A percentile compares a stretch with the other conserved stretches of the same genome.
phyloP scores from a whole-genome alignment of 2,113 vertebrate genomes.

The Oceanites oceanicus region DNA sequence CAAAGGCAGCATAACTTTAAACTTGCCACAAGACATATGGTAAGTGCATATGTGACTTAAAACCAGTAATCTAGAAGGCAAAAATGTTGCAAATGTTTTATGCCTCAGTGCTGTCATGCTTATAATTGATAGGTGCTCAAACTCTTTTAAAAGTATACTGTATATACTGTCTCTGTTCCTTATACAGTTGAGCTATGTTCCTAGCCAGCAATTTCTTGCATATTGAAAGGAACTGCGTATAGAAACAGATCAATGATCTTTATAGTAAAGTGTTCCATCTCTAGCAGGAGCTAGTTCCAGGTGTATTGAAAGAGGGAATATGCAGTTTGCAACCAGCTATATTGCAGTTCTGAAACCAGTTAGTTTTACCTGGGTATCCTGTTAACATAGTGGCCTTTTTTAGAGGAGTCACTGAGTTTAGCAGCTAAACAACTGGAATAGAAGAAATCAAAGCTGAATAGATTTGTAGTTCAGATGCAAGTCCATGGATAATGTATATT shows the following conservation, averaged over 20 bases:
- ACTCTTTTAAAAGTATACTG: not conserved
- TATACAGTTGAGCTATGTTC: not conserved
- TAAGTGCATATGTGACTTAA: constrained; percentile 36
- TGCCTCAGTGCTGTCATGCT: not conserved
- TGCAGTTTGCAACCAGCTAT: not conserved
- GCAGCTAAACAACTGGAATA: not conserved
- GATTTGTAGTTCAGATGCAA: not conserved
- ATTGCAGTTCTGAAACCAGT: not conserved
- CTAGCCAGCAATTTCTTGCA: not conserved
- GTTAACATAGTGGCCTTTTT: not conserved
- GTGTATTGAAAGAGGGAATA: not conserved
- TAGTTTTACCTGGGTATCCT: not conserved
- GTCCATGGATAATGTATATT: not conserved
- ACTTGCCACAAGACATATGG: constrained; percentile 85
- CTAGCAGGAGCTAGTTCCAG: not conserved
- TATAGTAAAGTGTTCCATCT: not conserved
- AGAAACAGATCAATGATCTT: not conserved
- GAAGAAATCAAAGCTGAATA: not conserved
- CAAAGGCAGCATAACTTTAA: constrained; percentile 89
- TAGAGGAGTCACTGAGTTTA: not conserved
- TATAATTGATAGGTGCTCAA: not conserved
- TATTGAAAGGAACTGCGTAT: not conserved
- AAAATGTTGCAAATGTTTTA: not conserved
- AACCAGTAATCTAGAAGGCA: not conserved
- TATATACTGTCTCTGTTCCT: not conserved